Conservation (phyloP, 2,113 vertebrate genomes). For the Boulengeromyrus knoepffleri region DNA sequence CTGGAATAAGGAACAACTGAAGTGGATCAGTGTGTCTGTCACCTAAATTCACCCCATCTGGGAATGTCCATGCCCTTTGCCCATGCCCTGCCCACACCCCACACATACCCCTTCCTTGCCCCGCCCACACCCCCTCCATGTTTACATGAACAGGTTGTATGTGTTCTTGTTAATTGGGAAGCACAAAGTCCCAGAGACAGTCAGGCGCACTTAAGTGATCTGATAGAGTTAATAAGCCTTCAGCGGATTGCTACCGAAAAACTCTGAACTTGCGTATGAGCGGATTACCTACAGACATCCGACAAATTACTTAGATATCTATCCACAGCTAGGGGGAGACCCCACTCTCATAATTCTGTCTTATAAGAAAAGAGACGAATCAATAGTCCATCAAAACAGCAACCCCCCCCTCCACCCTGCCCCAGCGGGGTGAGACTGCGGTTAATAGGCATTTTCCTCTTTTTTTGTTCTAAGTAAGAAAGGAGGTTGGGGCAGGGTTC, state of each 20-base stretch:
- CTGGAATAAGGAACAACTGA: neutral
- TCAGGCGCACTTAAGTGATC: neutral
- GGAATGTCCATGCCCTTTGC: neutral
- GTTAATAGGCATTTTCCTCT: slow-evolving; percentile 9
- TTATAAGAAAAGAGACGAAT: slow-evolving; percentile 16
- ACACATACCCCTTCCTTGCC: no score
- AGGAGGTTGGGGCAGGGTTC: neutral
- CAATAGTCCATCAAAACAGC: slow-evolving; percentile 21
- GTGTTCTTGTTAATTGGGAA: neutral
- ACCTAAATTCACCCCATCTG: neutral
- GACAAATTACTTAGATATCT: neutral
- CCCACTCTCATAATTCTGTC: neutral
- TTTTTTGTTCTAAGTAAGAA: neutral
- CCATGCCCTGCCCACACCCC: neutral
- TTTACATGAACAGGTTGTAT: neutral
- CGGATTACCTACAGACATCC: neutral
- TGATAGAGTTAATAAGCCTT: neutral
- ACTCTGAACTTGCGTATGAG: neutral
- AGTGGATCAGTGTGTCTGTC: neutral
- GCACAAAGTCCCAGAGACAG: neutral
- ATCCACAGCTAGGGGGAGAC: neutral
- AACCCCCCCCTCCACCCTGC: neutral
- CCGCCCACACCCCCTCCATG: no score
- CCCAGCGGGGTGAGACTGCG: neutral
- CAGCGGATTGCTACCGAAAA: neutral